Conservation (phyloP, 2,888 invertebrate species). For the Stramonita haemastoma region DNA sequence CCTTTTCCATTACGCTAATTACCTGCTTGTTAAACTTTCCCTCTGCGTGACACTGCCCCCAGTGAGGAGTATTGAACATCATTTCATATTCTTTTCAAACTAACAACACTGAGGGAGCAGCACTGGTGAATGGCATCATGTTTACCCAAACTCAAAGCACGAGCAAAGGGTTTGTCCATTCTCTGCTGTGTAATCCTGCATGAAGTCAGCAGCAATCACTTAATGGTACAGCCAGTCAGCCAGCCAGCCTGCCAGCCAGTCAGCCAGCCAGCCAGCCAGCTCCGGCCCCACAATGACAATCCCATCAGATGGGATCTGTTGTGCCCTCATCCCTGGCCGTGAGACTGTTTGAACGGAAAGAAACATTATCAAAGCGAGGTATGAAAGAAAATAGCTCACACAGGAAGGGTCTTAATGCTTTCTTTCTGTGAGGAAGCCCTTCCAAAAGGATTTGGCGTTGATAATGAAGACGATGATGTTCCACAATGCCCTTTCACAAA, state of each 20-base stretch:
- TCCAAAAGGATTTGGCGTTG: no score
- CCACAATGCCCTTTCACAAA: no score
- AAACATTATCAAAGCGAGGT: no score
- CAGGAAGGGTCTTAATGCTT: no score
- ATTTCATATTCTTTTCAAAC: constrained; percentile 44
- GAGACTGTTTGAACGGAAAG: no score
- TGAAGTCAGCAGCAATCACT: constrained; percentile 41
- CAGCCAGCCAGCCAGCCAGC: neutral
- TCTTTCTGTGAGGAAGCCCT: no score
- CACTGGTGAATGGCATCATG: constrained; percentile 42
- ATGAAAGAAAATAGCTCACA: no score
- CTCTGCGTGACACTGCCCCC: constrained; percentile 26
- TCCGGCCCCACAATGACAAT: no score
- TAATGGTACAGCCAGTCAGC: constrained; percentile 34
- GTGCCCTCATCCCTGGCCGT: no score
- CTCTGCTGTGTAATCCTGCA: constrained; percentile 40
- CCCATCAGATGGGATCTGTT: no score
- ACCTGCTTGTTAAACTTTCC: constrained; percentile 37
- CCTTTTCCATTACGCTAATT: constrained; percentile 42
- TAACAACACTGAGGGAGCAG: neutral
- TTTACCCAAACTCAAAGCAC: constrained; percentile 38
- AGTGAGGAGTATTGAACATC: constrained; percentile 40
- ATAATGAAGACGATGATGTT: no score
- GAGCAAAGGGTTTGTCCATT: constrained; percentile 27
- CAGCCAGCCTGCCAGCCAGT: neutral